Conservation (phyloP, 37 sponge, comb jelly and placozoan species). For the Haliclona indistincta region DNA sequence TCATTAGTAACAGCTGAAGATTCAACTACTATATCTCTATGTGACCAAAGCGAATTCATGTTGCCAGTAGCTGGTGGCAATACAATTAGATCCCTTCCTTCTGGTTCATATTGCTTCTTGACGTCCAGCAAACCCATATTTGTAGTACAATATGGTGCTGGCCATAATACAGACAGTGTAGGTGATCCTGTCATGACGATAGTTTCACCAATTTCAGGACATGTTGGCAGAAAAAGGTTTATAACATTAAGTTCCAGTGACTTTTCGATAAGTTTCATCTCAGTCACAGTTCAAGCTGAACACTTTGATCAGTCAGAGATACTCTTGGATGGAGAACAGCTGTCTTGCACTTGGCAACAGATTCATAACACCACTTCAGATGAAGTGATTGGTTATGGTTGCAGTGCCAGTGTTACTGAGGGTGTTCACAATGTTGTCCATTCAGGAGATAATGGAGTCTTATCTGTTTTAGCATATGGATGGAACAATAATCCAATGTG, state of each 20-base stretch:
- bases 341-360: neutral
- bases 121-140: neutral
- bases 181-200: slow-evolving; percentile 10
- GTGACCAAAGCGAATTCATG: too few species aligned
- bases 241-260: neutral
- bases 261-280: neutral
- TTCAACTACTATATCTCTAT: neutral
- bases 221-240: neutral
- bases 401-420: neutral
- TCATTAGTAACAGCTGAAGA: neutral
- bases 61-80: too few species aligned
- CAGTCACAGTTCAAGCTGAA: slow-evolving; percentile 1
- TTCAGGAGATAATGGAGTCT: neutral
- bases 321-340: neutral
- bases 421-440: neutral
- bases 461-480: slow-evolving; percentile 17
- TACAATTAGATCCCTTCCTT: neutral
- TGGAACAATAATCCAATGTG: neutral
- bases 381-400: slow-evolving; percentile 9
- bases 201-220: neutral
- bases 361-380: neutral
- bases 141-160: neutral
- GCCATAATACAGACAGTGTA: neutral
- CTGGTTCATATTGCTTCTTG: slow-evolving; percentile 3
- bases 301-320: neutral